phyloP scores from a whole-genome alignment of 2,888 invertebrate species.

The Drosophila recens region DNA sequence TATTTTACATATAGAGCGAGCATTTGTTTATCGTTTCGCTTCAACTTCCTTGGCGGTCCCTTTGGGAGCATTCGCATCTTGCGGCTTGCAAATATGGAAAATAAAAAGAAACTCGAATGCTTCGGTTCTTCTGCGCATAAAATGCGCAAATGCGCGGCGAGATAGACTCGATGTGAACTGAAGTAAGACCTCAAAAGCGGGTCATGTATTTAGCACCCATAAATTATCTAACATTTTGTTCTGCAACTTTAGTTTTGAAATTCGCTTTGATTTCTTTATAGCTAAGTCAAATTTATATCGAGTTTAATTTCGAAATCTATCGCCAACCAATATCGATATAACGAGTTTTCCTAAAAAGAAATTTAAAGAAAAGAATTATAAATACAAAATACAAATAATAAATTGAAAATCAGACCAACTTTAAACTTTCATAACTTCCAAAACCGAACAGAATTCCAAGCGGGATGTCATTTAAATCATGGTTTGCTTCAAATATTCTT shows the following conservation, averaged over 20 bases:
- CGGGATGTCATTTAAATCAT: no score
- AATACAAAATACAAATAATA: no score
- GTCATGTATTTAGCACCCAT: slow-evolving; percentile 33
- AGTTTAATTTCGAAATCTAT: no score
- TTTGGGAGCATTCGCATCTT: slow-evolving; percentile 38
- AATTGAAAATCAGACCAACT: no score
- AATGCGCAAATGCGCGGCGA: background rate
- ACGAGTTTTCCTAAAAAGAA: no score
- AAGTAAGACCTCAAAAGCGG: slow-evolving; percentile 45
- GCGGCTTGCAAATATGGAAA: slow-evolving; percentile 43
- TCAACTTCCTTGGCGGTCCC: slow-evolving; percentile 66
- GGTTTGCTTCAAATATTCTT: no score
- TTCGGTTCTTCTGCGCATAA: slow-evolving; percentile 22
- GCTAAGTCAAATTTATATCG: no score
- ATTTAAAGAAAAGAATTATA: no score
- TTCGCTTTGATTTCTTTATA: background rate
- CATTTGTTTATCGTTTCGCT: slow-evolving; percentile 63
- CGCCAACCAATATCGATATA: no score
- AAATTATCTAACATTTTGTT: slow-evolving; percentile 43
- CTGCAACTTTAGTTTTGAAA: slow-evolving; percentile 30
- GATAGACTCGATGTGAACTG: slow-evolving; percentile 54
- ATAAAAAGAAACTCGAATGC: slow-evolving; percentile 11
- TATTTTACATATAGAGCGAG: slow-evolving; percentile 43
- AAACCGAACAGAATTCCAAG: no score
- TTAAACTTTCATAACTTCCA: no score